phyloP scores from a whole-genome alignment of 2,113 vertebrate genomes.

The Rhynchopsitta pachyrhyncha region DNA sequence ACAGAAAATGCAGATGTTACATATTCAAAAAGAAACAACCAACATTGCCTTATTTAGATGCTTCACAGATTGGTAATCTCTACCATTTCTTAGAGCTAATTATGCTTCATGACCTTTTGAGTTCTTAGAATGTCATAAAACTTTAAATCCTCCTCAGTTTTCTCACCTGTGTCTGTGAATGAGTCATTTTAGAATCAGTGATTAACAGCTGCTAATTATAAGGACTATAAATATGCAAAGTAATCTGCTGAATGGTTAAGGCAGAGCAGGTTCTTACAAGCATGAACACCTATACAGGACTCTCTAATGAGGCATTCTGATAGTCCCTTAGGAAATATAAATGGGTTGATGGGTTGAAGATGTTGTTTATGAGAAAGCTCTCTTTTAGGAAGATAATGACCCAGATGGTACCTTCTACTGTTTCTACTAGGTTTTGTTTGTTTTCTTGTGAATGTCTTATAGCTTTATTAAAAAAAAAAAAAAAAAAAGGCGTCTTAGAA shows the following conservation, averaged over 20 bases:
- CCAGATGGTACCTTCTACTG: neutral
- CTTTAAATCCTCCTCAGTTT: neutral
- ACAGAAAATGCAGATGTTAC: neutral
- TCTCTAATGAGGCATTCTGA: neutral
- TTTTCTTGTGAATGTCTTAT: neutral
- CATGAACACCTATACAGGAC: neutral
- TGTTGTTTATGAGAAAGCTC: neutral
- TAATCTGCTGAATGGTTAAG: neutral
- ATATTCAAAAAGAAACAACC: neutral
- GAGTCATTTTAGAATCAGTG: neutral
- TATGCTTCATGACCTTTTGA: neutral
- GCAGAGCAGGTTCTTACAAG: neutral
- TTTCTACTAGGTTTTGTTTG: neutral
- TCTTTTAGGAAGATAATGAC: neutral
- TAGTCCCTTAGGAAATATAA: neutral
- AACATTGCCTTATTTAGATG: neutral
- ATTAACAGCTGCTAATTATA: neutral
- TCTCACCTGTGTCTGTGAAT: neutral
- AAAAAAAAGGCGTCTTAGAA: neutral
- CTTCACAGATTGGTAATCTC: neutral
- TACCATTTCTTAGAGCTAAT: neutral
- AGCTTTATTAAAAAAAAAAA: neutral
- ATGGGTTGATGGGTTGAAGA: neutral
- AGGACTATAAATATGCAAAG: neutral
- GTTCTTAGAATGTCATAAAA: neutral